Evolutionary conservation across 2,113 vertebrate species (phyloP).

Genomic region (Anguilla rostrata): DNA sequence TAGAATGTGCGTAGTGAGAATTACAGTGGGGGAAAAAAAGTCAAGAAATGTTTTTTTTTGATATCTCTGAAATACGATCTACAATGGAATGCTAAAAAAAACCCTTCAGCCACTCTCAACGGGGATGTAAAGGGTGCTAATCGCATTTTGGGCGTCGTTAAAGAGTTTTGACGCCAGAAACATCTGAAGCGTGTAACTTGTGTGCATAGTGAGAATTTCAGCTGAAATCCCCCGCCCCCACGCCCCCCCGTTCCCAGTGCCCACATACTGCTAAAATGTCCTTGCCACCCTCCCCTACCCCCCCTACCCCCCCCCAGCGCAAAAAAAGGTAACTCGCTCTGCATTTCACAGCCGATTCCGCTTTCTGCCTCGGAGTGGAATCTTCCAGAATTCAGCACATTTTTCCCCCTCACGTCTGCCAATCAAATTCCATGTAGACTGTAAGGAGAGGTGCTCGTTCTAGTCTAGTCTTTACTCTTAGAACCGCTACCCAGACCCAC

Average conservation of each 20-base stretch:
- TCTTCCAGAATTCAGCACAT: not conserved
- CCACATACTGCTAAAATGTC: not conserved
- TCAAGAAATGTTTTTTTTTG: not conserved
- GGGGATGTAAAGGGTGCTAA: not conserved
- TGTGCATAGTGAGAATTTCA: not conserved
- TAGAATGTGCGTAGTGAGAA: too few relatives aligned
- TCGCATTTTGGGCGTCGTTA: not conserved
- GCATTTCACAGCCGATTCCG: not conserved
- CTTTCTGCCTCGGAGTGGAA: not conserved
- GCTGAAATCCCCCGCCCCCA: not conserved
- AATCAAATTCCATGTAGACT: not conserved
- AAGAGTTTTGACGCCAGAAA: not conserved
- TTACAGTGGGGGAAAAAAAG: too few relatives aligned
- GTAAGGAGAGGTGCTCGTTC: not conserved
- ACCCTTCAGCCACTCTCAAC: not conserved
- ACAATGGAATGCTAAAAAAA: not conserved
- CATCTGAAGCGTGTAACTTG: not conserved
- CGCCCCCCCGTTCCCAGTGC: too few relatives aligned
- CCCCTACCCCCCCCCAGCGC: too few relatives aligned
- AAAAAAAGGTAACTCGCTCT: not conserved
- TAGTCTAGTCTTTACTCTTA: not conserved
- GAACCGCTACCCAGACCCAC: too few relatives aligned
- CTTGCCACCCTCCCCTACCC: not conserved
- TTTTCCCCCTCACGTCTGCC: not conserved
- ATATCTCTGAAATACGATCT: not conserved